phyloP scores from a whole-genome alignment of 2,113 vertebrate genomes.

The Ammodytes marinus region DNA sequence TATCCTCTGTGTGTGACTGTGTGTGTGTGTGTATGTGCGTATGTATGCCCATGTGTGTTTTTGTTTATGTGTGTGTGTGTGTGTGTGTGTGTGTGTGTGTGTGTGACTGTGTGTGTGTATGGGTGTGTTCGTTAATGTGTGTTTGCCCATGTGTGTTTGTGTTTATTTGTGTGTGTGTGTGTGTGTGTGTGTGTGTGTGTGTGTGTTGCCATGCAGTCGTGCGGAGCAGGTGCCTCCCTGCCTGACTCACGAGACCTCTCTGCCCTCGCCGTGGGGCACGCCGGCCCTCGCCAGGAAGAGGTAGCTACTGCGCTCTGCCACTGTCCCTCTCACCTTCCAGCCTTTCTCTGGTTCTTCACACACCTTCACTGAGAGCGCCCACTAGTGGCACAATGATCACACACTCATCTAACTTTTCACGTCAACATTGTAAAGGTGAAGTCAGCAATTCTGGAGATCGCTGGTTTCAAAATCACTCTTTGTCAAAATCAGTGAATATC shows the following conservation, averaged over 20 bases:
- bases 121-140: no score
- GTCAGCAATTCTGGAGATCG: no score
- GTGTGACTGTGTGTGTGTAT: neutral
- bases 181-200: conserved; percentile 10
- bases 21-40: neutral
- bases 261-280: conserved; percentile 99
- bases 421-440: neutral
- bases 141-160: neutral
- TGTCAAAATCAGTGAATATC: no score
- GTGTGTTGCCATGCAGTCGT: conserved; percentile 89
- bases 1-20: neutral
- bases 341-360: conserved; percentile 13
- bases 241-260: conserved; percentile 98
- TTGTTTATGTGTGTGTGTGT: conserved; percentile 10
- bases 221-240: conserved; percentile 98
- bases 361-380: neutral
- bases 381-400: neutral
- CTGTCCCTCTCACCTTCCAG: conserved; percentile 28
- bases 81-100: conserved; percentile 27
- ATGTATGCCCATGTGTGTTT: neutral
- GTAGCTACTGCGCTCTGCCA: conserved; percentile 91
- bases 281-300: conserved; percentile 99
- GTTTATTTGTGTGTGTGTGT: neutral
- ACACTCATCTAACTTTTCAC: neutral
- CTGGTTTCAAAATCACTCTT: no score